Percentiles rank a stretch among this genome's conserved stretches.
Conservation (phyloP, 1,140 invertebrate genomes). For the Rhopalosiphum maidis region DNA sequence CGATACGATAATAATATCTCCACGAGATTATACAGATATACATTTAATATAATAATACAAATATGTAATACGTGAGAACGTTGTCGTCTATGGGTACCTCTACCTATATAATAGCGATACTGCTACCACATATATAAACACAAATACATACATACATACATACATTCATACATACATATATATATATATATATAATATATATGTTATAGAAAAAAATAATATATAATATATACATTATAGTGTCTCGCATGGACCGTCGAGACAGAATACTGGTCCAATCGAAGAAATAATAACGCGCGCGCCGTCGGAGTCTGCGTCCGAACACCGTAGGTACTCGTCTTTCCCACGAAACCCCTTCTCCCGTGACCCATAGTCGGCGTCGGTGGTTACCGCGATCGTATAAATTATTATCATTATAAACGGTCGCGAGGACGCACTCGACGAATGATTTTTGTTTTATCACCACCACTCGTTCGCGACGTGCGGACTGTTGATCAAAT, state of each 20-base stretch:
- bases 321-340: background rate
- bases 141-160: background rate
- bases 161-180: background rate
- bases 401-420: background rate
- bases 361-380: background rate
- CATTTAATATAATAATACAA: background rate
- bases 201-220: background rate
- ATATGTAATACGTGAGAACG: conserved; percentile 1
- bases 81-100: background rate
- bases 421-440: background rate
- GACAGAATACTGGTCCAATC: background rate
- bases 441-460: background rate
- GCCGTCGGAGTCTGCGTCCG: background rate
- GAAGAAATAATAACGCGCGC: background rate
- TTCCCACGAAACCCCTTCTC: conserved; percentile 27
- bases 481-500: background rate
- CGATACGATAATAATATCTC: background rate
- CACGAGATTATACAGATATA: background rate
- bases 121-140: background rate
- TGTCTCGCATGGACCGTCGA: background rate
- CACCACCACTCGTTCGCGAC: background rate
- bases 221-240: background rate
- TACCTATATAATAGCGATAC: background rate
- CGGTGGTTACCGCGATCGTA: background rate
- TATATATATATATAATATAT: no score